Evolutionary conservation across 1,140 invertebrate genomes (phyloP), one percentile per base, ranked within the genome.

Genomic region (Acromyrmex heyeri): DNA sequence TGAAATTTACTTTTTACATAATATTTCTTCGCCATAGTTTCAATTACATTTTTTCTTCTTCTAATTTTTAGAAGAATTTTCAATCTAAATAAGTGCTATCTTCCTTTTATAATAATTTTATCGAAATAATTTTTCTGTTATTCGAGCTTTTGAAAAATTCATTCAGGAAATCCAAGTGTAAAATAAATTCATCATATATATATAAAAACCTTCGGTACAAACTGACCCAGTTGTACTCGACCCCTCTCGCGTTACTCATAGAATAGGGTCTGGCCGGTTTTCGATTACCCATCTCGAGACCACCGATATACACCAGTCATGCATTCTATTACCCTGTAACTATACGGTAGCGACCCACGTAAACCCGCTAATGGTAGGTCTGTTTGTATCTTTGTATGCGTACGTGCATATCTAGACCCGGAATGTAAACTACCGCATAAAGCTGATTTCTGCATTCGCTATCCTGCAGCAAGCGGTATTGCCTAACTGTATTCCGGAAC

Each of bases 241-340:
- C 38, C 38, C 14, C 55, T 82, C 38, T 53, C 79, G 24, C 27
- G 59, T 75, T 75, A 75, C 38, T 44, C 38, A 3, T 55, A 61
- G 21, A 73, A 38, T 3, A 72, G 67, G 27, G 38, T 16, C 21
- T 30, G 57, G 55, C 57, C 38, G 86, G 79, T 88, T 88, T 89
- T 88, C 88, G 83, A 89, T 88, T 88, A 78, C 62, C 57, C 75
- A 72, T 86, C 77, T 89, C 55, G 59, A 86, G n/a, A 64, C 88
- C 76, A 30, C 87, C 82, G 83, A 86, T 89, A 86, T 86, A 86
- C 76, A 72, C 48, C 62, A 34, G 1, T 76, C 38, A 67, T 82
- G 83, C 88, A 89, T 89, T 89, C 87, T 87, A 89, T 88, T 89
- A 89, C 27, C 62, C 69, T 27, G 70, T 89, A 86, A 89, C 75